These are phyloP conservation scores for Apodemus speciosus DNA, from an alignment of 2,113 vertebrate genomes.

Conservation along the genomic window DNA sequence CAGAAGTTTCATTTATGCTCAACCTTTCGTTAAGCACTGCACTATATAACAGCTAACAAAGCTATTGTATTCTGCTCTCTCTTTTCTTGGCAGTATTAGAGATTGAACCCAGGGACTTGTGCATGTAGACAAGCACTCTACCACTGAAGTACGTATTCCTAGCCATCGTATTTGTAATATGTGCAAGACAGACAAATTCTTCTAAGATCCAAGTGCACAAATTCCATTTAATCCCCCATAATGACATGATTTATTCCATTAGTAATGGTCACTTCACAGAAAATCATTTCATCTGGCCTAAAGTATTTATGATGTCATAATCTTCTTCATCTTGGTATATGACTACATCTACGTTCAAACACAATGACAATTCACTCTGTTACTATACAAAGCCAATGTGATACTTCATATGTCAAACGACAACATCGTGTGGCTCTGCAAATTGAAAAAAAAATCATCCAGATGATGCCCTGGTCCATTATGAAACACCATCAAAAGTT, in stretches of 20 bases:
- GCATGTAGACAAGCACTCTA: neutral
- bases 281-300: neutral
- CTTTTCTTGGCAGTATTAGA: neutral
- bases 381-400: neutral
- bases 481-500: neutral
- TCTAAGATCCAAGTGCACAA: neutral
- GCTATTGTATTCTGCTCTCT: neutral
- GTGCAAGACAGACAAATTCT: neutral
- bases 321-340: neutral
- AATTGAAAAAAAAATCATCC: neutral
- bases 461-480: accelerated
- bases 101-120: neutral
- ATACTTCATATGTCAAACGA: neutral
- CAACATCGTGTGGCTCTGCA: accelerated
- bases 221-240: neutral
- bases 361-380: neutral
- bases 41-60: neutral
- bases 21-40: neutral
- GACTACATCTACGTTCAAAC: neutral
- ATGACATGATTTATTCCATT: accelerated
- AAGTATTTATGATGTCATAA: neutral
- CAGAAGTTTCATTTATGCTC: neutral
- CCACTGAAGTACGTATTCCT: neutral
- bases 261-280: neutral
- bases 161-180: neutral